phyloP scores from a whole-genome alignment of 1,140 invertebrate species.

The Maniola jurtina region DNA sequence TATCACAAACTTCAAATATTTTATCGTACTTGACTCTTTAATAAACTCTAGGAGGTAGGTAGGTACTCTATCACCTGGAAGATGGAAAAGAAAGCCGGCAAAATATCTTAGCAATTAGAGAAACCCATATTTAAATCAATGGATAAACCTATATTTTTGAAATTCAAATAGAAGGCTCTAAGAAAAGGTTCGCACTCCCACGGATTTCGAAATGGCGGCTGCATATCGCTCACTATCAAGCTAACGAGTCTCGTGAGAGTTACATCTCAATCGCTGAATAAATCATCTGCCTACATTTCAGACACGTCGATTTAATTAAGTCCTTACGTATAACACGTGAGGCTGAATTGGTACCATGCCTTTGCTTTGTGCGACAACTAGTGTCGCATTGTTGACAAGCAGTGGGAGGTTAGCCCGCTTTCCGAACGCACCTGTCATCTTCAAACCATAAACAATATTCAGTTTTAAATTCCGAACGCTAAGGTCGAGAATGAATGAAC shows the following conservation, averaged over 20 bases:
- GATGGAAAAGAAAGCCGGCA: too few species aligned
- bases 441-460: conserved; percentile 31
- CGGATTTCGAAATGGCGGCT: conserved; percentile 5
- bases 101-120: too few species aligned
- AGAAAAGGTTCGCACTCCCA: conserved; percentile 15
- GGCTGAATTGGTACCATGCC: conserved; percentile 51
- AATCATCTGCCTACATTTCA: conserved; percentile 64
- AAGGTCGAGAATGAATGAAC: conserved; percentile 36
- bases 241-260: conserved; percentile 46
- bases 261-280: conserved; percentile 37
- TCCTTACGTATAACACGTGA: conserved; percentile 66
- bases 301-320: conserved; percentile 69
- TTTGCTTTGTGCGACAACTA: conserved; percentile 49
- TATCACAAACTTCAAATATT: too few species aligned
- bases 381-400: conserved; percentile 64
- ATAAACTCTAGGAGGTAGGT: too few species aligned
- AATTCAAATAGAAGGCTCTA: background rate
- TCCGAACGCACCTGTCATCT: conserved; percentile 68
- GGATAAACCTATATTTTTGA: too few species aligned
- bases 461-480: conserved; percentile 29
- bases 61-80: too few species aligned
- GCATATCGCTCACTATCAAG: conserved; percentile 4
- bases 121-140: too few species aligned
- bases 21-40: too few species aligned
- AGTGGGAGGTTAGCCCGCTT: conserved; percentile 66